Evolutionary conservation across 2,797 vertebrate genomes (phyloP).

Genomic region (Sphenodon punctatus): DNA sequence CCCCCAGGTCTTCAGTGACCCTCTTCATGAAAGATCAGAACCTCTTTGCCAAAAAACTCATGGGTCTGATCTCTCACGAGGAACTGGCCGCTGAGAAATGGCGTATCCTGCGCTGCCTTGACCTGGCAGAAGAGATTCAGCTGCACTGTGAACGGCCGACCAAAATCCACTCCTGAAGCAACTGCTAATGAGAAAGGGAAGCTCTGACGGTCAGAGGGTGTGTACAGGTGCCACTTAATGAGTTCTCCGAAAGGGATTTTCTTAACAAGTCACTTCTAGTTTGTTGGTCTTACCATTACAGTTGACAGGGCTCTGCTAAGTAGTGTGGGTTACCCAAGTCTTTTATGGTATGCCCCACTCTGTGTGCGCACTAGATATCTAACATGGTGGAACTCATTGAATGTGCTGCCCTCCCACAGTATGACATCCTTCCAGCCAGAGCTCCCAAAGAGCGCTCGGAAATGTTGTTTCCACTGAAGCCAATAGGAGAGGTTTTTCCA

Average conservation of each 20-base stretch:
- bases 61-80: conserved; percentile 76
- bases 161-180: conserved; percentile 44
- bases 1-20: conserved; percentile 76
- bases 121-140: conserved; percentile 84
- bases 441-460: background rate
- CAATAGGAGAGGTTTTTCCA: background rate
- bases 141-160: conserved; percentile 66
- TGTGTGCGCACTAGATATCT: background rate
- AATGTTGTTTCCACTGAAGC: background rate
- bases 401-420: background rate
- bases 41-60: conserved; percentile 86
- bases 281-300: background rate
- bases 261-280: conserved; percentile 5
- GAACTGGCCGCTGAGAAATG: conserved; percentile 80
- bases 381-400: background rate
- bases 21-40: conserved; percentile 93
- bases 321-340: background rate
- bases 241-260: background rate
- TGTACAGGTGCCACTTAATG: background rate
- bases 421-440: background rate
- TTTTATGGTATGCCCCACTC: too few relatives aligned
- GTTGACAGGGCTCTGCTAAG: background rate
- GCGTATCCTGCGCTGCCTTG: conserved; percentile 85
- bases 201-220: background rate
- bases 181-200: background rate